A percentile compares a stretch with the other conserved stretches of the same genome.
phyloP scores from a whole-genome alignment of 2,113 vertebrate genomes.

The Typhlomys cinereus region DNA sequence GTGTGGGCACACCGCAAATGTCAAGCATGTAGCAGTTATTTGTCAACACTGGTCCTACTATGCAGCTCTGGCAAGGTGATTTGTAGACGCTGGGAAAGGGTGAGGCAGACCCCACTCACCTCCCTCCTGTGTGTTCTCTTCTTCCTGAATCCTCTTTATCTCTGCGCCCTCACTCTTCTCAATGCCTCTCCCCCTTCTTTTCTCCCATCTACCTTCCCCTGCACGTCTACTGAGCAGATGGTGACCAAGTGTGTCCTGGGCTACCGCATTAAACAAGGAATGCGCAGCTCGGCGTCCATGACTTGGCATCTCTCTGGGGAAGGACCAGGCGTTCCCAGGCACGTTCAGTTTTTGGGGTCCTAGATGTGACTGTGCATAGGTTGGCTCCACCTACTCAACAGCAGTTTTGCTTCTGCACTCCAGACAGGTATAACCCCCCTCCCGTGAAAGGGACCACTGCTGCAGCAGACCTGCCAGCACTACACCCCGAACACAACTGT shows the following conservation, averaged over 20 bases:
- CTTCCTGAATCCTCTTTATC: too few species aligned
- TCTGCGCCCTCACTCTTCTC: too few species aligned
- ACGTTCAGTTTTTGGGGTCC: constrained; percentile 84
- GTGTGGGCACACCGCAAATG: fast-evolving
- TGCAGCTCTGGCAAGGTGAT: neutral
- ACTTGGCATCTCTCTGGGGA: constrained; percentile 57
- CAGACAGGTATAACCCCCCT: constrained; percentile 81
- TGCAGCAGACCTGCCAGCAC: constrained; percentile 88
- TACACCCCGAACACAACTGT: constrained; percentile 88
- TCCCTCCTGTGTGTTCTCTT: neutral
- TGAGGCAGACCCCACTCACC: fast-evolving
- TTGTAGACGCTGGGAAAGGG: too few species aligned
- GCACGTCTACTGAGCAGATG: neutral
- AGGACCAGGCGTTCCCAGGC: constrained; percentile 70
- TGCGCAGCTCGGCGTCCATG: constrained; percentile 68
- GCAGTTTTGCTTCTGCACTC: constrained; percentile 85
- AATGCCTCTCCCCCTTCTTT: fast-evolving
- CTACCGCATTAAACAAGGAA: constrained; percentile 55
- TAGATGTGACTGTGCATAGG: constrained; percentile 80
- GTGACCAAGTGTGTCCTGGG: neutral
- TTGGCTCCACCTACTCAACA: constrained; percentile 86
- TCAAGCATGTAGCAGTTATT: neutral
- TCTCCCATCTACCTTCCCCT: neutral
- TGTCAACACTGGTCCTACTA: neutral
- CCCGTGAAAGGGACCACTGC: constrained; percentile 80